These are phyloP conservation scores for Drosophila vallismaia DNA, from an alignment of 2,888 invertebrate genomes.

Conservation along the genomic window DNA sequence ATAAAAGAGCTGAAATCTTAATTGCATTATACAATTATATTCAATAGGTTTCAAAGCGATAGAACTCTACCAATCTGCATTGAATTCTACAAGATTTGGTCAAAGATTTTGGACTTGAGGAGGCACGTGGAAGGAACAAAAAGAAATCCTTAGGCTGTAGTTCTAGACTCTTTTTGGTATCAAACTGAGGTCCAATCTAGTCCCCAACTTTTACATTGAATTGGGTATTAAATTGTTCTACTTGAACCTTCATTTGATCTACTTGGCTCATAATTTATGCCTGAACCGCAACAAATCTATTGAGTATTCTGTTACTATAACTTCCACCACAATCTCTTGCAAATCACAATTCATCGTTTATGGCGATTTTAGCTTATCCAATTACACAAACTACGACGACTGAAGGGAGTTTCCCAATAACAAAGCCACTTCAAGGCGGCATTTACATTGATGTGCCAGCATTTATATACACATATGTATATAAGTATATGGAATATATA, in stretches of 20 bases:
- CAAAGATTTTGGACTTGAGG: too few relatives aligned
- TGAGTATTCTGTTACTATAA: conserved; percentile 33
- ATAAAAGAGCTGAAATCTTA: conserved; percentile 3
- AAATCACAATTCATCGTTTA: conserved; percentile 43
- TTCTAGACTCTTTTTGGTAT: too few relatives aligned
- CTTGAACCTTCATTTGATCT: background rate
- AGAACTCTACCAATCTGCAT: too few relatives aligned
- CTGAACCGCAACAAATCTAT: conserved; percentile 16
- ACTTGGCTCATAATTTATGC: background rate
- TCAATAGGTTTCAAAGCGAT: too few relatives aligned
- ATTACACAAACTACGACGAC: conserved; percentile 47
- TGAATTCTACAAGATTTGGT: too few relatives aligned
- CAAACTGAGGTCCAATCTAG: too few relatives aligned
- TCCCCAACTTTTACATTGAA: background rate
- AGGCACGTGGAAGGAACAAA: too few relatives aligned
- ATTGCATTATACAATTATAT: background rate
- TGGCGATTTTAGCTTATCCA: conserved; percentile 48
- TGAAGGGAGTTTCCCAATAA: conserved; percentile 8
- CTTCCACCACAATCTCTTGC: conserved; percentile 29
- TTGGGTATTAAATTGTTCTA: background rate
- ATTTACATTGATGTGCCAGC: conserved; percentile 38
- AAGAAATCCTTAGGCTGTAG: too few relatives aligned
- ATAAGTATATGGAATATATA: conserved; percentile 12
- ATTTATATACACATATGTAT: background rate
- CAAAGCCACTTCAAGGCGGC: conserved; percentile 37